These are phyloP conservation scores for Nephrotoma guestfalica DNA, from an alignment of 2,888 invertebrate genomes.

Conservation along the genomic window DNA sequence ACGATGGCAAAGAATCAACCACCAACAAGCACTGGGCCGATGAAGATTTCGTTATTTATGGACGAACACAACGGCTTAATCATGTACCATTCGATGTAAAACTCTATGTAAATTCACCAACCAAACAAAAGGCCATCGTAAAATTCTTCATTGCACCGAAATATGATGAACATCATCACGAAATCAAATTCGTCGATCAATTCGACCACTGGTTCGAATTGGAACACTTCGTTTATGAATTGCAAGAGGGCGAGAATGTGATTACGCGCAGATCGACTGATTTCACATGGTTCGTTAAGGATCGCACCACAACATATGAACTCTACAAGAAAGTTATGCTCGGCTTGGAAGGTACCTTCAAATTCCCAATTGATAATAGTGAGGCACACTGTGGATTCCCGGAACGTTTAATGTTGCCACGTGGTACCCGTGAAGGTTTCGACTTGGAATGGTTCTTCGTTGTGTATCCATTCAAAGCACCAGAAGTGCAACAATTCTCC, in stretches of 20 bases:
- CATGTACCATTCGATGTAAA: constrained; percentile 48
- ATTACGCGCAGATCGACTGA: constrained; percentile 45
- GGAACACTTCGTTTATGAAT: constrained; percentile 46
- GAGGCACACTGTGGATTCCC: constrained; percentile 44
- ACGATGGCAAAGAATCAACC: background rate
- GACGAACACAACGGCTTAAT: constrained; percentile 46
- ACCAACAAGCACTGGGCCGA: background rate
- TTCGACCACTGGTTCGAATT: constrained; percentile 50
- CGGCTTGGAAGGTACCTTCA: constrained; percentile 33
- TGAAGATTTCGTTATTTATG: constrained; percentile 28
- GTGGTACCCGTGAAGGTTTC: constrained; percentile 45
- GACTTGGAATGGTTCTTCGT: constrained; percentile 45
- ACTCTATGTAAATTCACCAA: constrained; percentile 41
- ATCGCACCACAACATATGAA: constrained; percentile 36
- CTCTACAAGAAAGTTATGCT: constrained; percentile 35
- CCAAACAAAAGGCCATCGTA: constrained; percentile 43
- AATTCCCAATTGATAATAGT: constrained; percentile 33
- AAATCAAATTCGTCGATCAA: constrained; percentile 40
- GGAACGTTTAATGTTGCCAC: constrained; percentile 47
- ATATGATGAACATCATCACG: constrained; percentile 40
- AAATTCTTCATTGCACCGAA: constrained; percentile 59
- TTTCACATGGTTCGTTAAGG: constrained; percentile 46
- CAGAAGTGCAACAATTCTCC: constrained; percentile 32
- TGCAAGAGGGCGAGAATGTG: constrained; percentile 38
- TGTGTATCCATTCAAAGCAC: constrained; percentile 37